Evolutionary conservation across 1,140 invertebrate species (phyloP), one percentile per base, ranked within the genome.

Genomic region (Hycleus cichorii): DNA sequence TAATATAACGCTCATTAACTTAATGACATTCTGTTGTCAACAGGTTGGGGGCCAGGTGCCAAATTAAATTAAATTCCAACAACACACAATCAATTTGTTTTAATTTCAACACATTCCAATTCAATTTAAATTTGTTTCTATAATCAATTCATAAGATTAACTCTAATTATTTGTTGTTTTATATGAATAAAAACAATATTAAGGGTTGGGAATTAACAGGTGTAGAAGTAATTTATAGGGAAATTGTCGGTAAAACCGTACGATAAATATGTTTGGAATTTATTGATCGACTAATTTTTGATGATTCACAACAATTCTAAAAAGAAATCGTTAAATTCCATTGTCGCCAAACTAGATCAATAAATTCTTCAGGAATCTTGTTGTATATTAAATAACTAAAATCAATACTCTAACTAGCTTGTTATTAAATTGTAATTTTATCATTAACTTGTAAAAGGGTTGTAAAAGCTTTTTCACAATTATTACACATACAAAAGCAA

Each of bases 321-420:
- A 56, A 60, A 56, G 44, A 60, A 60, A 60, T 60, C 49, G 44
- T 60, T 60, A 57, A 47, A 60, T 60, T 60, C 58, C 58, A 38
- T 12, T 24, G 24, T 46, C 32, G 32, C 32, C 7, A 32, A 54
- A 50, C 40, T 18, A 51, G 49, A 60, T 60, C 58, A 60, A 60
- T 60, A 59, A 50, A 59, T 59, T 59, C 58, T 51, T 59, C 54
- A 44, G 38, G 18, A 32, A 32, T 32, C 32, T 32, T 32, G 18
- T 5, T 32, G 50, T 43, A 45, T 42, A 27, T 46, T 46, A 46
- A 53, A 53, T 26, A 53, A 53, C 51, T 44, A 53, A 46, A 53
- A 52, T 42, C 51, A 45, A 18, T 27, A 53, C 26, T 26, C 7
- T 39, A 49, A 49, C 24, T 46, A 45, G 51, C 25, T 53, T n/a